phyloP scores from a whole-genome alignment of 1,140 invertebrate species.

The Aricia agestis region DNA sequence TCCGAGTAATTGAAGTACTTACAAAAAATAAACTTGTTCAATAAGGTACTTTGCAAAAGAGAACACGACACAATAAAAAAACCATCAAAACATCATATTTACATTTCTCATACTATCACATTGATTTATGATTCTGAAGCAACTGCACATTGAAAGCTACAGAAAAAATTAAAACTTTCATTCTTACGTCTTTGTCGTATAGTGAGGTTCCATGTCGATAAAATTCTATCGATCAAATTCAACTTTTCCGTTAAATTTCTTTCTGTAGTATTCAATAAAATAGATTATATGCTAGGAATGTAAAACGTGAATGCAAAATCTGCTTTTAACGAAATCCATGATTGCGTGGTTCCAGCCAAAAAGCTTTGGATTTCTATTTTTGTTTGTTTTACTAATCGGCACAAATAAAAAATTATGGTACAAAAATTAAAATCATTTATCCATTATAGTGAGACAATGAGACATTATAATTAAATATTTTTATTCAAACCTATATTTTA shows the following conservation, averaged over 20 bases:
- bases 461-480: no score
- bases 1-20: slow-evolving; percentile 71
- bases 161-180: background rate
- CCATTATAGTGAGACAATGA: no score
- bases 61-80: slow-evolving; percentile 50
- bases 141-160: slow-evolving; percentile 14
- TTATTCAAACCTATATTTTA: no score
- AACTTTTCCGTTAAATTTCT: background rate
- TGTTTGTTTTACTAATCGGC: background rate
- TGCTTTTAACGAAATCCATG: slow-evolving; percentile 1
- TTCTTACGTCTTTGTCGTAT: background rate
- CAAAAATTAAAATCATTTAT: no score
- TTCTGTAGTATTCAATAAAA: slow-evolving; percentile 6
- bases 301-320: slow-evolving; percentile 1
- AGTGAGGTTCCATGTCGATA: background rate
- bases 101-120: slow-evolving; percentile 49
- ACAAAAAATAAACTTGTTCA: slow-evolving; percentile 61
- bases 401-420: background rate
- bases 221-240: background rate
- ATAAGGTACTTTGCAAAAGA: slow-evolving; percentile 59
- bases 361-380: background rate
- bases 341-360: background rate
- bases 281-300: slow-evolving; percentile 13
- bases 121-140: slow-evolving; percentile 39
- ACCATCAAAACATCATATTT: slow-evolving; percentile 48